Base-by-base conservation (phyloP, 2,113 vertebrate species). In the Malurus melanocephalus region DNA sequence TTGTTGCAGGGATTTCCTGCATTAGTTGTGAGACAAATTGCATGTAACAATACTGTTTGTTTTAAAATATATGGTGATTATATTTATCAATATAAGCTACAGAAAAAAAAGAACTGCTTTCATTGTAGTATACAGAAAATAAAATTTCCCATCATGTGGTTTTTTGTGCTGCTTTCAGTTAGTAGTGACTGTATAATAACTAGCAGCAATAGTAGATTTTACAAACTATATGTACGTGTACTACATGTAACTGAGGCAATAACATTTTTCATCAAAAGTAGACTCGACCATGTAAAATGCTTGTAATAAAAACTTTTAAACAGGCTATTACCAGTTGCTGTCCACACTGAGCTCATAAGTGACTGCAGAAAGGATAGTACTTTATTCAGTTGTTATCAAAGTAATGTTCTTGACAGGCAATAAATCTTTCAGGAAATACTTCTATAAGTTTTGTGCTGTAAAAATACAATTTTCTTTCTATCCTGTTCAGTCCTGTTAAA, bases 121-220 rank as follows among this genome's bases (percentile, higher is more conserved):
- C 94, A 49, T 35, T 80, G 75, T 38, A 28, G 40, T 40, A 65
- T 88, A 75, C 90, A 92, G 93, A 87, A 94, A 94, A 53, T 67
- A 40, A 76, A 14, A 55, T 87, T 95, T 95, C 82, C 80, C 33
- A 42, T 80, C 18, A 5, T 43, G 19, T 82, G 5, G 14, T 83
- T 81, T 92, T 46, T 57, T 51, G 45, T 72, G 76, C 81, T 67
- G 79, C 46, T 28, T 91, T 21, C 77, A 40, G 32, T 13, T 17
- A 46, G 74, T 77, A 91, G 59, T 69, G 80, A 78, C 87, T 62
- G 60, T 28, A 16, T 53, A 66, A 20, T 78, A 77, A 86, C 81
- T 46, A 72, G 57, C 62, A 69, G 22, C 79, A 93, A 74, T 33
- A 55, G 24, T 16, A 85, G 10, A 22, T 85, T 95, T 93, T 68